A percentile compares a stretch with the other conserved stretches of the same genome.
Conservation (phyloP, 2,888 invertebrate species). For the Nebria brevicollis region DNA sequence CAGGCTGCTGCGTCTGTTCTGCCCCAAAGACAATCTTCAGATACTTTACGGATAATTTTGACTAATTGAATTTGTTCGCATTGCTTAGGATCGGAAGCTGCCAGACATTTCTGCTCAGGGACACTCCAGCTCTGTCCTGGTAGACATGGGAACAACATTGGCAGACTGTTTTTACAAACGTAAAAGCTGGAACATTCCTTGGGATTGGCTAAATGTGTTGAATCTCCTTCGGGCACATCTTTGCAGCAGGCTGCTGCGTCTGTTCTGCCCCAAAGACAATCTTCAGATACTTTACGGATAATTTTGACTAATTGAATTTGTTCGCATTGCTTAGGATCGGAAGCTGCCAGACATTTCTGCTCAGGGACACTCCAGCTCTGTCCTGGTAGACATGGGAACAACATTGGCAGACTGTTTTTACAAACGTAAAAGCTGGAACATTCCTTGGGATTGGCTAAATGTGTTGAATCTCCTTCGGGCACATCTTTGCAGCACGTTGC, state of each 20-base stretch:
- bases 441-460: conserved; percentile 25
- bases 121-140: conserved; percentile 24
- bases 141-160: conserved; percentile 8
- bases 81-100: background rate
- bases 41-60: background rate
- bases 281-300: conserved; percentile 10
- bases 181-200: conserved; percentile 20
- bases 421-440: conserved; percentile 23
- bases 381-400: conserved; percentile 13
- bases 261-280: conserved; percentile 17
- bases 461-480: conserved; percentile 19
- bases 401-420: conserved; percentile 17
- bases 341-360: conserved; percentile 8
- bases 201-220: conserved; percentile 25
- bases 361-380: conserved; percentile 8
- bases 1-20: background rate
- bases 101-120: background rate
- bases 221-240: conserved; percentile 20
- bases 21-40: conserved; percentile 4
- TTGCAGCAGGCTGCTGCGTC: conserved; percentile 11
- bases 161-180: conserved; percentile 18
- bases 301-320: conserved; percentile 5
- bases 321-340: conserved; percentile 5
- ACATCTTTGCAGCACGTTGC: conserved; percentile 10
- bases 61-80: conserved; percentile 14